Evolutionary conservation across 2,113 vertebrate species (phyloP).

Genomic region (Paramormyrops kingsleyae): DNA sequence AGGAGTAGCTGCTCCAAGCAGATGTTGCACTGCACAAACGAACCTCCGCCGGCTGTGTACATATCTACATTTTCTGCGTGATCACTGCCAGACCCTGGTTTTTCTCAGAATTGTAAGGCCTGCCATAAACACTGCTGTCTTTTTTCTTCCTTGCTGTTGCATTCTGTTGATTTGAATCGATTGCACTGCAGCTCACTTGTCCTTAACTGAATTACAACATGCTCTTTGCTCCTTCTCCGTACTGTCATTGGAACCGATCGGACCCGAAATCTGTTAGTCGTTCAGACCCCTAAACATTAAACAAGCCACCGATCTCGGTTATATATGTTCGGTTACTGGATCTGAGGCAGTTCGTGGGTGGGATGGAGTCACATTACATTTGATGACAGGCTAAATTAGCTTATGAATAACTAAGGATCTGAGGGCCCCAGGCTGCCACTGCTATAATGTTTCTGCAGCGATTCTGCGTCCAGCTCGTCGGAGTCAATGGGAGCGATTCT

Average conservation of each 20-base stretch:
- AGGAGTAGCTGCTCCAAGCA: background rate
- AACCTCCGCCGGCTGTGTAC: background rate
- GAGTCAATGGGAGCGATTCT: background rate
- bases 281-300: background rate
- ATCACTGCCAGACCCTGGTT: background rate
- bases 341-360: background rate
- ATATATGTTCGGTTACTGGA: background rate
- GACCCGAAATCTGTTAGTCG: background rate
- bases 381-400: slow-evolving; percentile 3
- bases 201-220: background rate
- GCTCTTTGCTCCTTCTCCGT: background rate
- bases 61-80: background rate
- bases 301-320: background rate
- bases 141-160: background rate
- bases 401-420: background rate
- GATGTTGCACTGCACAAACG: background rate
- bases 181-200: background rate
- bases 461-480: background rate
- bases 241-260: background rate
- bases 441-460: background rate
- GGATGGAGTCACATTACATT: background rate
- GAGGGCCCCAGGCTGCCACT: background rate
- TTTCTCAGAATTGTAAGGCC: background rate
- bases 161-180: background rate
- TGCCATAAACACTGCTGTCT: background rate